Evolutionary conservation across 1,140 invertebrate genomes (phyloP).

Genomic region (Hyles vespertilio): DNA sequence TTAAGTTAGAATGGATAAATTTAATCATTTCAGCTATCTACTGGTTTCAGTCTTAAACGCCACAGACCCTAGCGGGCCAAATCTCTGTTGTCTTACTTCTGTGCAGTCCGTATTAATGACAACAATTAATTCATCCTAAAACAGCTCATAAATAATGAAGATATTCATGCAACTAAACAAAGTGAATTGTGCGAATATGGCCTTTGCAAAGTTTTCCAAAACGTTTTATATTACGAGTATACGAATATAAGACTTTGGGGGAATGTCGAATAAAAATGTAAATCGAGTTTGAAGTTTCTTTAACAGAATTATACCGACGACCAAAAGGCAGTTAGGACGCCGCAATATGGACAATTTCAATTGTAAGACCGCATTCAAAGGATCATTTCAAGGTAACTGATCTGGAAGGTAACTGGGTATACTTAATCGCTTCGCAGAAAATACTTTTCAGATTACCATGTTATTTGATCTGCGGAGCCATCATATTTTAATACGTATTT

Average conservation of each 20-base stretch:
- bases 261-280: conserved; percentile 21
- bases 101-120: too few relatives aligned
- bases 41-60: too few relatives aligned
- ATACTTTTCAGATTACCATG: too few relatives aligned
- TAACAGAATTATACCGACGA: conserved; percentile 12
- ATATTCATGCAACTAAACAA: neutral
- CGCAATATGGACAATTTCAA: conserved; percentile 12
- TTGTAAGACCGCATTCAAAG: conserved; percentile 5
- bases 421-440: neutral
- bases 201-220: conserved; percentile 1
- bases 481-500: too few relatives aligned
- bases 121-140: too few relatives aligned
- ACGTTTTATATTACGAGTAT: conserved; percentile 1
- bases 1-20: too few relatives aligned
- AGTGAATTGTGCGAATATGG: neutral
- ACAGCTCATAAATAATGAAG: too few relatives aligned
- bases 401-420: neutral
- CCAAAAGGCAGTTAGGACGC: conserved; percentile 11
- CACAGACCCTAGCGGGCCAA: too few relatives aligned
- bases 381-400: neutral
- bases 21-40: too few relatives aligned
- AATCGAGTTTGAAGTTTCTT: conserved; percentile 22
- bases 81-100: too few relatives aligned
- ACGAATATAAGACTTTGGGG: conserved; percentile 1
- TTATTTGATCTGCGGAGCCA: too few relatives aligned